phyloP scores from a whole-genome alignment of 1,140 invertebrate species.

The Pogonus chalceus region DNA sequence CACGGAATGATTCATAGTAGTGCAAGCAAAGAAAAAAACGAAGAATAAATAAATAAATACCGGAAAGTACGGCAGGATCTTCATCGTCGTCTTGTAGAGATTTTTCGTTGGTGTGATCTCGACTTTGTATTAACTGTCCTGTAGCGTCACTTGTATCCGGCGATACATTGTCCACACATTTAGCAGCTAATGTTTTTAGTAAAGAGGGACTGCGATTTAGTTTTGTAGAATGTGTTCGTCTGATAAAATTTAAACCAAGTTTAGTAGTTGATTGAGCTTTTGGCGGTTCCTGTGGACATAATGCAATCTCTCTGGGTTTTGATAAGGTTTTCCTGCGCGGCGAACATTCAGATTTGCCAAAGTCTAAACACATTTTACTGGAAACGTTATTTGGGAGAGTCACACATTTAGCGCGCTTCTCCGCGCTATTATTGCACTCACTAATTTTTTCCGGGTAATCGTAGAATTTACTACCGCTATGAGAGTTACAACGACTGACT shows the following conservation, averaged over 20 bases:
- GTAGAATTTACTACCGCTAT: background rate
- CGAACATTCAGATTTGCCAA: background rate
- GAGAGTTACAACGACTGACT: background rate
- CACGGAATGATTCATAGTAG: background rate
- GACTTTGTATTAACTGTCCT: conserved; percentile 28
- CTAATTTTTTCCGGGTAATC: background rate
- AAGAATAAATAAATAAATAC: conserved; percentile 30
- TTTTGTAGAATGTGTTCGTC: conserved; percentile 60
- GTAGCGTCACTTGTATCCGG: conserved; percentile 33
- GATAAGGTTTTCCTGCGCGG: background rate
- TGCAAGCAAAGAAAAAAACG: conserved; percentile 18
- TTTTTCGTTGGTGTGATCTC: conserved; percentile 36
- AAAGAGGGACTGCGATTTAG: conserved; percentile 53
- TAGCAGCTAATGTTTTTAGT: conserved; percentile 39
- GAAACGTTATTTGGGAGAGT: background rate
- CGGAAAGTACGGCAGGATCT: conserved; percentile 52
- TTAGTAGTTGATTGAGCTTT: conserved; percentile 13
- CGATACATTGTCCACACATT: conserved; percentile 34
- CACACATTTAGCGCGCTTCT: background rate
- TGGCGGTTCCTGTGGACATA: conserved; percentile 4
- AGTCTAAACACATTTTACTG: background rate
- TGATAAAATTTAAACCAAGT: conserved; percentile 43
- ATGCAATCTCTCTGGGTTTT: background rate
- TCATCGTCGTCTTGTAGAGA: conserved; percentile 36
- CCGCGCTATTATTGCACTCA: background rate